Percentiles rank a stretch among this genome's conserved stretches.
Evolutionary conservation across 1,140 invertebrate species (phyloP).

Genomic region (Heliconius nattereri): DNA sequence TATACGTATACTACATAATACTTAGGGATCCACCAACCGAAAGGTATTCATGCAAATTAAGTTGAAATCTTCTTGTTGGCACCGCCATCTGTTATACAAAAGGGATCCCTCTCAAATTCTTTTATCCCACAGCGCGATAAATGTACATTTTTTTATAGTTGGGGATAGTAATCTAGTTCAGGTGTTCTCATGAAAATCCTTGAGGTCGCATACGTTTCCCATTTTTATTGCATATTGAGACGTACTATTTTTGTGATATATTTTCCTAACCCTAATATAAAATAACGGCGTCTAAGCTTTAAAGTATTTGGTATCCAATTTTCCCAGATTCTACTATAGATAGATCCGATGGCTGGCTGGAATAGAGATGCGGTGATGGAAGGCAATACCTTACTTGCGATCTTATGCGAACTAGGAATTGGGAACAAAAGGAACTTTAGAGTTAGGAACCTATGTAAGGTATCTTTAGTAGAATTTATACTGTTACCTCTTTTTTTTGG

Average conservation of each 20-base stretch:
- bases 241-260: constrained; percentile 73
- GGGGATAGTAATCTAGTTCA: constrained; percentile 73
- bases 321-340: constrained; percentile 18
- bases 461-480: too few species aligned
- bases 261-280: constrained; percentile 53
- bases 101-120: constrained; percentile 62
- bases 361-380: constrained; percentile 5
- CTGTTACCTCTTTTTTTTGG: too few species aligned
- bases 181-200: constrained; percentile 68
- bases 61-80: constrained; percentile 53
- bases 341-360: not conserved
- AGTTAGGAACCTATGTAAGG: too few species aligned
- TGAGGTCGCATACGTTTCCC: constrained; percentile 72
- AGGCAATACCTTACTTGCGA: not conserved
- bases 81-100: constrained; percentile 60
- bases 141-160: constrained; percentile 68
- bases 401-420: not conserved
- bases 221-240: constrained; percentile 79
- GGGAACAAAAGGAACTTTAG: too few species aligned
- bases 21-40: constrained; percentile 35
- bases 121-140: constrained; percentile 55
- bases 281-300: constrained; percentile 50
- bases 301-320: constrained; percentile 55
- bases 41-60: constrained; percentile 70
- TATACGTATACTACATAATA: not conserved